Evolutionary conservation across 1,140 invertebrate species (phyloP).

Genomic region (Saccostrea glomerata): DNA sequence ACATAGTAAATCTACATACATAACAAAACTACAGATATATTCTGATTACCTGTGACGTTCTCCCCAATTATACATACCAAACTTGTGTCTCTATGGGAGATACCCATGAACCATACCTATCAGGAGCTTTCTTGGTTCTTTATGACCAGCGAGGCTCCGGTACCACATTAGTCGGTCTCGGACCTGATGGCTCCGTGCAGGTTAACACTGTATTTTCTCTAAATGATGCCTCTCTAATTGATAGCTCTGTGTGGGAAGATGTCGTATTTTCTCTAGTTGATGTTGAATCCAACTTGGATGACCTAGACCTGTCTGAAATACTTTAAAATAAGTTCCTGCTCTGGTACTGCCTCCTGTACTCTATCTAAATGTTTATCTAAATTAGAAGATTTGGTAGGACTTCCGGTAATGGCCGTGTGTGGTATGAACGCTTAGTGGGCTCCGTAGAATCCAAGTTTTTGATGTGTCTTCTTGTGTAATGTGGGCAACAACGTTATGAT

Average conservation of each 20-base stretch:
- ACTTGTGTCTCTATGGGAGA: not conserved
- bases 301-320: not conserved
- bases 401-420: not conserved
- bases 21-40: not conserved
- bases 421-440: no score
- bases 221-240: not conserved
- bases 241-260: not conserved
- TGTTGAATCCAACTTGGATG: not conserved
- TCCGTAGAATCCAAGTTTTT: no score
- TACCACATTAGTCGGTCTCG: no score
- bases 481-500: no score
- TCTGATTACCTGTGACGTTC: constrained; percentile 1
- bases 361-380: not conserved
- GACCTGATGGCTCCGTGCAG: not conserved
- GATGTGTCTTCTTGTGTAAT: not conserved
- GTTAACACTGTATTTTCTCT: not conserved
- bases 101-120: not conserved
- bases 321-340: not conserved
- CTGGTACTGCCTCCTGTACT: not conserved
- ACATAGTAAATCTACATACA: not conserved
- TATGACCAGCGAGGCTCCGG: not conserved
- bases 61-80: not conserved
- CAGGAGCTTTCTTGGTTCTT: not conserved
- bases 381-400: not conserved
- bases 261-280: not conserved